Percentiles rank a stretch among this genome's conserved stretches.
phyloP scores from a whole-genome alignment of 2,888 invertebrate species.

The Folsomia manolachei region DNA sequence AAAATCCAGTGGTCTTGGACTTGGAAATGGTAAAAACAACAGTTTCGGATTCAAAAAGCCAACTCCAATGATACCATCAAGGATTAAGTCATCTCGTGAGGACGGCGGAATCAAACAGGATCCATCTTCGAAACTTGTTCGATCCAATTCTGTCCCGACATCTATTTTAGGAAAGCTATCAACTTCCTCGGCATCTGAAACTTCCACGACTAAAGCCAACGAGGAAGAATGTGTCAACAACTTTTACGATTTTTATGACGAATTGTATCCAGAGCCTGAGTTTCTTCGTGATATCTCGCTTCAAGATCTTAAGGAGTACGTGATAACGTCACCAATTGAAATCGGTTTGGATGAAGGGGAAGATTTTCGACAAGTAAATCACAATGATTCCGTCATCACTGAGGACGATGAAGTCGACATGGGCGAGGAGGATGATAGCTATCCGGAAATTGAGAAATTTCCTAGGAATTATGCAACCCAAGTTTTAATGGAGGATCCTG shows the following conservation, averaged over 20 bases:
- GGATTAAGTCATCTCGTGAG: no score
- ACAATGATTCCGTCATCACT: slow-evolving; percentile 3
- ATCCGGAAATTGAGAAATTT: slow-evolving; percentile 27
- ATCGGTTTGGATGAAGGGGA: background rate
- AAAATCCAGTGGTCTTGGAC: background rate
- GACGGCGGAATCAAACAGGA: no score
- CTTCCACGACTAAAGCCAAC: background rate
- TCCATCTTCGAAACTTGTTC: no score
- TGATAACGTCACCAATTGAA: background rate
- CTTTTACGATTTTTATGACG: background rate
- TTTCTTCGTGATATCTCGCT: background rate
- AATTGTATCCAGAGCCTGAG: background rate
- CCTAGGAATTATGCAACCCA: slow-evolving; percentile 19
- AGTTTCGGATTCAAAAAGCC: background rate
- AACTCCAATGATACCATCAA: background rate
- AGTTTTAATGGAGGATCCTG: background rate
- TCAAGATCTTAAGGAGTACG: background rate
- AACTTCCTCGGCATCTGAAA: no score
- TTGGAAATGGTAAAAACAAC: background rate
- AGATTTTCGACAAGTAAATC: background rate
- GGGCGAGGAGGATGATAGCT: slow-evolving; percentile 24
- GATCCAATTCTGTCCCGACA: background rate
- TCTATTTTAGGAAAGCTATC: no score
- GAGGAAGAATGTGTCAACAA: background rate
- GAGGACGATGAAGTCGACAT: background rate